Percentiles rank a stretch among this genome's conserved stretches.
Conservation (phyloP, 2,113 vertebrate genomes). For the Tor tambroides region DNA sequence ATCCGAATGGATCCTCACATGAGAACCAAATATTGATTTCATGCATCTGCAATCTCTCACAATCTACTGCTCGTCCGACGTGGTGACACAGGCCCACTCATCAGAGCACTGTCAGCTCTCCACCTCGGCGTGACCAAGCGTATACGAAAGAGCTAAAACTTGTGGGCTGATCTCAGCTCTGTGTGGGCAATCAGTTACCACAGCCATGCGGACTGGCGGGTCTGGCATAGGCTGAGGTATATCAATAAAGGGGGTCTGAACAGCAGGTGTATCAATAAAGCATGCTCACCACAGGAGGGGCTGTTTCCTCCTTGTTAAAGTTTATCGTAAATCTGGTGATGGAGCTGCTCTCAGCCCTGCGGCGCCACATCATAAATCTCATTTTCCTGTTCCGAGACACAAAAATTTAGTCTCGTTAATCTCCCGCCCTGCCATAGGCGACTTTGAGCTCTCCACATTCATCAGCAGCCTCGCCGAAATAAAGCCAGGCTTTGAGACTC, state of each 20-base stretch:
- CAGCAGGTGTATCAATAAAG: constrained; percentile 72
- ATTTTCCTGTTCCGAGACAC: constrained; percentile 75
- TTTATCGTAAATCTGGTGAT: constrained; percentile 83
- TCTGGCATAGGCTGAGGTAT: constrained; percentile 27
- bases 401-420: constrained; percentile 80
- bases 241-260: constrained; percentile 54
- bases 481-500: constrained; percentile 59
- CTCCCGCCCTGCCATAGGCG: constrained; percentile 75
- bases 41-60: constrained; percentile 19
- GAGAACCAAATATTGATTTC: constrained; percentile 8
- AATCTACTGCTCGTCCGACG: constrained; percentile 1
- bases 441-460: constrained; percentile 74
- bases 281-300: constrained; percentile 66
- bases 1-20: constrained; percentile 5
- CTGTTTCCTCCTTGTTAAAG: constrained; percentile 76
- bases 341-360: constrained; percentile 74
- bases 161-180: constrained; percentile 18
- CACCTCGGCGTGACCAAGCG: background rate
- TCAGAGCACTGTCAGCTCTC: constrained; percentile 33
- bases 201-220: background rate
- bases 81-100: constrained; percentile 13
- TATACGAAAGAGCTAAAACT: background rate
- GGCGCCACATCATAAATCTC: constrained; percentile 79
- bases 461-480: constrained; percentile 72
- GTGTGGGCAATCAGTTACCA: background rate